Percentiles rank a stretch among this genome's conserved stretches.
phyloP scores from a whole-genome alignment of 2,888 invertebrate species.

The Norana najaformis region DNA sequence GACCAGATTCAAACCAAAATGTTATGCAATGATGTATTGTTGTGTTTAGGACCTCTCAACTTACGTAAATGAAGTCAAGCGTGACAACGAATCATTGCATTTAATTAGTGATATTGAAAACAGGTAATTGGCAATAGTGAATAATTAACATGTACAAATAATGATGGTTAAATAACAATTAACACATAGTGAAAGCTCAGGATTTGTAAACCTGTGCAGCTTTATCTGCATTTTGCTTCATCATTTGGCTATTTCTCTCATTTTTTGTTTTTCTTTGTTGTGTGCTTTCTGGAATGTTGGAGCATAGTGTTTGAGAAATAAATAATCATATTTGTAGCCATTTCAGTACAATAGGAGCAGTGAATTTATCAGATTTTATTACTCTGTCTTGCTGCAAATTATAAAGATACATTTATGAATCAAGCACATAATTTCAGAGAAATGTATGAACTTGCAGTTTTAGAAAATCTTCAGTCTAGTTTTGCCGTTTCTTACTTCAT shows the following conservation, averaged over 20 bases:
- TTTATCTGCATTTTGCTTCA: neutral
- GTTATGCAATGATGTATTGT: neutral
- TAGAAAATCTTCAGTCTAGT: too few relatives aligned
- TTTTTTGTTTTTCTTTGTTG: neutral
- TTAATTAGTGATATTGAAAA: conserved; percentile 87
- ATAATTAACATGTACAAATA: neutral
- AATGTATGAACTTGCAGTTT: neutral
- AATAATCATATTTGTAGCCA: neutral
- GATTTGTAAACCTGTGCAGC: neutral
- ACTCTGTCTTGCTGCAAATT: neutral
- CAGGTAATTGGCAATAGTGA: conserved; percentile 49
- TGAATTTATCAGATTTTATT: neutral
- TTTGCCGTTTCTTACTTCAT: neutral
- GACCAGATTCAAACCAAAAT: neutral
- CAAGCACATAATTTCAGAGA: neutral
- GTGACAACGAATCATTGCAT: conserved; percentile 89
- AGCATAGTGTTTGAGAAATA: neutral
- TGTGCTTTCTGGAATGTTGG: neutral
- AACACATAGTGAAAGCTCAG: neutral
- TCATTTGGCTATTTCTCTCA: neutral
- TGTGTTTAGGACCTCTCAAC: conserved; percentile 78
- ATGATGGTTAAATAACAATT: neutral
- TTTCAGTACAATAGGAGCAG: neutral
- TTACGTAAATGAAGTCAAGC: conserved; percentile 95
- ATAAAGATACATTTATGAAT: conserved; percentile 13